phyloP scores from a whole-genome alignment of 1,140 invertebrate species.

The Formica selysi region DNA sequence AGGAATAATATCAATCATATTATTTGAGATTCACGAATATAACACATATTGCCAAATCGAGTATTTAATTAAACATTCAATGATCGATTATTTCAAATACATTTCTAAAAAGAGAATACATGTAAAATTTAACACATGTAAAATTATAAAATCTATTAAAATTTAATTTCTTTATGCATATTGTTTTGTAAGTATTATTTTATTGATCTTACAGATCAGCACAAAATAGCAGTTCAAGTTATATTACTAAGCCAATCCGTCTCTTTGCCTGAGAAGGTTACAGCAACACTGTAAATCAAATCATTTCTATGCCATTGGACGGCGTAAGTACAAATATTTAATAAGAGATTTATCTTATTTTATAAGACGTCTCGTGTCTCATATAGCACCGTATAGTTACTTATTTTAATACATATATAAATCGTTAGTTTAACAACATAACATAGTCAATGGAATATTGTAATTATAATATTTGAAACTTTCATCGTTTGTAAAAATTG shows the following conservation, averaged over 20 bases:
- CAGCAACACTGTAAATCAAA: conserved; percentile 21
- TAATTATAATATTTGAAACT: conserved; percentile 1
- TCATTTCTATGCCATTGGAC: conserved; percentile 53
- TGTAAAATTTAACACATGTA: neutral
- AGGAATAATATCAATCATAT: neutral
- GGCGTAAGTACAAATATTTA: conserved; percentile 63
- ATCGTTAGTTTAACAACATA: neutral
- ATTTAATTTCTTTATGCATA: neutral
- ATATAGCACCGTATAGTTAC: conserved; percentile 14
- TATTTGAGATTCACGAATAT: neutral
- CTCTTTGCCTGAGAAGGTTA: neutral
- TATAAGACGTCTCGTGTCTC: conserved; percentile 30
- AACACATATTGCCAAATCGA: neutral
- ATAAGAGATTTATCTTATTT: conserved; percentile 37
- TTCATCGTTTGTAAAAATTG: conserved; percentile 48
- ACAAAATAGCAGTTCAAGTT: neutral
- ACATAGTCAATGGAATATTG: conserved; percentile 9
- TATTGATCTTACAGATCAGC: neutral
- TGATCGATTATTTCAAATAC: conserved; percentile 14
- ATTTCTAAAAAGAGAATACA: conserved; percentile 2
- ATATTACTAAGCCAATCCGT: neutral
- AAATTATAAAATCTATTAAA: neutral
- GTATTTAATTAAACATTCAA: conserved; percentile 42
- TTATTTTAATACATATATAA: conserved; percentile 18
- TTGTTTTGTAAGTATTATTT: neutral